phyloP scores from a whole-genome alignment of 2,113 vertebrate species.

The Myrmecobius fasciatus region DNA sequence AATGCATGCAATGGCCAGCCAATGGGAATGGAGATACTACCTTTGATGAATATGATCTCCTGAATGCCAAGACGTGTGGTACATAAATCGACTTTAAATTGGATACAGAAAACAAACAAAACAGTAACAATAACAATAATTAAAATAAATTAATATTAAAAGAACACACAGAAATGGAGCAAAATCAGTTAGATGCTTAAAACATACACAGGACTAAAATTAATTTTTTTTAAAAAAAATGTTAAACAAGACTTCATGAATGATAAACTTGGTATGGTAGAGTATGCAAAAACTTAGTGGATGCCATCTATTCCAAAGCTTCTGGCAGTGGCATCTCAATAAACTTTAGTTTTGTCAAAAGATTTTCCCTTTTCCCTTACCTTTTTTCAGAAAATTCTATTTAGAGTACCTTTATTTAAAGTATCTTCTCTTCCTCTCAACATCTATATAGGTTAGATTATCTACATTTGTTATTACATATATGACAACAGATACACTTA shows the following conservation, averaged over 20 bases:
- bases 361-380: neutral
- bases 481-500: neutral
- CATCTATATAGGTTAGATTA: neutral
- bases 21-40: constrained; percentile 91
- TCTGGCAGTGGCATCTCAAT: fast-evolving
- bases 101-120: constrained; percentile 84
- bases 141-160: constrained; percentile 79
- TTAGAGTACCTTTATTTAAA: neutral
- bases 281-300: neutral
- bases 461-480: neutral
- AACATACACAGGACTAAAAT: constrained; percentile 80
- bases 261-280: constrained; percentile 53
- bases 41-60: constrained; percentile 96
- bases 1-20: constrained; percentile 85
- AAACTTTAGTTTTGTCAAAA: neutral
- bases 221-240: constrained; percentile 52
- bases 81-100: constrained; percentile 96
- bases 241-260: constrained; percentile 61
- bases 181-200: constrained; percentile 87
- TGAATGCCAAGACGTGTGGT: constrained; percentile 97
- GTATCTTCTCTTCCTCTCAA: neutral
- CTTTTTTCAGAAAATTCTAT: neutral
- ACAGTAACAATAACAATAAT: constrained; percentile 76
- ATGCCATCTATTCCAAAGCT: neutral
- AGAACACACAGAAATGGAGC: constrained; percentile 88